phyloP scores from a whole-genome alignment of 1,140 invertebrate species.

The Ceratosolen solmsi region DNA sequence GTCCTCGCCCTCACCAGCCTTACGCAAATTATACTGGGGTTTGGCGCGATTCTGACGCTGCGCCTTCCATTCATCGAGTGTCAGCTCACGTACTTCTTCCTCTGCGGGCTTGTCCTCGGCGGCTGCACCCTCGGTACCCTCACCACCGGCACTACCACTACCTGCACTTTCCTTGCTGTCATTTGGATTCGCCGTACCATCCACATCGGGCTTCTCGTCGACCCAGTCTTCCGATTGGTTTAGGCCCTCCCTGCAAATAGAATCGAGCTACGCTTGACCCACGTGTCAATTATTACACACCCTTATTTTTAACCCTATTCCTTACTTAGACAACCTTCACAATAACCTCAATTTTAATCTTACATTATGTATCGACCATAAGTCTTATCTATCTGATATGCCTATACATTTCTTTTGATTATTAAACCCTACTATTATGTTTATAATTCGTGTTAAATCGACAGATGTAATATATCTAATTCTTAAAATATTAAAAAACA shows the following conservation, averaged over 20 bases:
- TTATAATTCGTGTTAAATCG: too few species aligned
- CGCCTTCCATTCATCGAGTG: slow-evolving; percentile 92
- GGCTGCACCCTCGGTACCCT: slow-evolving; percentile 61
- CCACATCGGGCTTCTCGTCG: slow-evolving; percentile 70
- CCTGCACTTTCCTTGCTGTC: slow-evolving; percentile 68
- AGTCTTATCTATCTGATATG: too few species aligned
- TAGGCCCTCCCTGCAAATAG: slow-evolving; percentile 63
- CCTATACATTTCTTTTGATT: too few species aligned
- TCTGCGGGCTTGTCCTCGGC: slow-evolving; percentile 76
- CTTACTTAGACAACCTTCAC: too few species aligned
- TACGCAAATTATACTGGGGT: slow-evolving; percentile 90
- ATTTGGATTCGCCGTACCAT: slow-evolving; percentile 55
- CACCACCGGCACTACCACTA: slow-evolving; percentile 56
- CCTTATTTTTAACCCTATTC: too few species aligned
- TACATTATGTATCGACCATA: too few species aligned
- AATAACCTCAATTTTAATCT: too few species aligned
- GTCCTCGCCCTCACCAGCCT: slow-evolving; percentile 94
- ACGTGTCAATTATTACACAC: not conserved
- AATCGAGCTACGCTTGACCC: not conserved
- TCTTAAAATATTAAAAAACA: too few species aligned
- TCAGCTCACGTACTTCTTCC: slow-evolving; percentile 86
- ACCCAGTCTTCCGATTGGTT: slow-evolving; percentile 70
- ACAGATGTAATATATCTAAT: too few species aligned
- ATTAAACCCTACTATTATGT: too few species aligned
- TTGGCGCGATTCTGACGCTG: slow-evolving; percentile 80